phyloP scores from a whole-genome alignment of 2,888 invertebrate species.

The Hirtodrosophila trivittata region DNA sequence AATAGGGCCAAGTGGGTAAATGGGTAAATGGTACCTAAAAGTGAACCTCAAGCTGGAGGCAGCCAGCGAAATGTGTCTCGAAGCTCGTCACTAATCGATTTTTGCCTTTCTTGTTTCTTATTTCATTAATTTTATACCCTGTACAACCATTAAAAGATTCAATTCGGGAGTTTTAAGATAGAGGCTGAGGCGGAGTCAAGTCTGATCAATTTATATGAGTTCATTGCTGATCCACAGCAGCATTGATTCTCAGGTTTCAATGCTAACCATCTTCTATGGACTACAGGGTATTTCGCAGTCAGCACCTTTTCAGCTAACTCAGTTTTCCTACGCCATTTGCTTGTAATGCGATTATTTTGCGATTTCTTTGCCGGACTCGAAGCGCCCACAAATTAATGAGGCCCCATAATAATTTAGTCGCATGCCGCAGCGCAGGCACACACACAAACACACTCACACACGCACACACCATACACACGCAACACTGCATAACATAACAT shows the following conservation, averaged over 20 bases:
- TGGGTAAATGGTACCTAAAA: conserved; percentile 35
- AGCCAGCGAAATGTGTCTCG: conserved; percentile 19
- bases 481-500: conserved; percentile 9
- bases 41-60: conserved; percentile 33
- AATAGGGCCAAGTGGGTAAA: conserved; percentile 43
- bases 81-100: conserved; percentile 72
- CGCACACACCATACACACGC: neutral
- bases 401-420: conserved; percentile 66
- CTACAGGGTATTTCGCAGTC: neutral
- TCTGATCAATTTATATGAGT: too few species aligned
- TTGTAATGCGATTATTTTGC: conserved; percentile 70
- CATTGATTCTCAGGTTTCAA: too few species aligned
- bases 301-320: neutral
- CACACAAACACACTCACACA: conserved; percentile 6
- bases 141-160: neutral
- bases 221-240: too few species aligned
- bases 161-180: too few species aligned
- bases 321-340: conserved; percentile 13
- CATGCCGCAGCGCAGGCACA: conserved; percentile 24
- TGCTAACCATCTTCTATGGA: too few species aligned
- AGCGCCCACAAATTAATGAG: conserved; percentile 71
- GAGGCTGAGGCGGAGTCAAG: too few species aligned
- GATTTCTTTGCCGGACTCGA: conserved; percentile 47
- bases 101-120: conserved; percentile 35
- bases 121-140: conserved; percentile 14